phyloP scores from a whole-genome alignment of 2,113 vertebrate genomes.

The Sus scrofa region DNA sequence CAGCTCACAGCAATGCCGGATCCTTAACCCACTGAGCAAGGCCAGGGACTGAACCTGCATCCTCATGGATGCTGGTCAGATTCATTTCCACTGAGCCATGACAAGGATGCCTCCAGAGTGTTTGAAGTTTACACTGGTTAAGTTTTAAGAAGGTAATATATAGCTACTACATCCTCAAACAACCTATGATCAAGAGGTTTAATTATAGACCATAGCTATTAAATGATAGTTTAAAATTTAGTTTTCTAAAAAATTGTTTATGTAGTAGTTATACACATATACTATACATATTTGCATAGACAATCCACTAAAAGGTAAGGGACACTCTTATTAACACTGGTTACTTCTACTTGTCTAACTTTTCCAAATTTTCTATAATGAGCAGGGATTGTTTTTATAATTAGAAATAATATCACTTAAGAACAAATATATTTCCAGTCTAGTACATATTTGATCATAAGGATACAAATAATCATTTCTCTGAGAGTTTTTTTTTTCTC shows the following conservation, averaged over 20 bases:
- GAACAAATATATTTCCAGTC: not conserved
- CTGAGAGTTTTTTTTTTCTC: not conserved
- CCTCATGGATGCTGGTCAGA: too few species aligned
- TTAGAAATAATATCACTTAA: not conserved
- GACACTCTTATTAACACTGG: not conserved
- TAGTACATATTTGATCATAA: not conserved
- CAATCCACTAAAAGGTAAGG: not conserved
- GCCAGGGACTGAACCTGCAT: too few species aligned
- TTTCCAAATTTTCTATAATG: not conserved
- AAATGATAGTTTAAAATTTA: slow-evolving; percentile 43
- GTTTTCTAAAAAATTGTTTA: slow-evolving; percentile 5
- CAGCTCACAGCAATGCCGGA: too few species aligned
- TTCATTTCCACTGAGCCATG: too few species aligned
- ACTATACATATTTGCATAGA: not conserved
- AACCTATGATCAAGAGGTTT: not conserved
- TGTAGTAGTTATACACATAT: not conserved
- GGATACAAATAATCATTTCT: slow-evolving; percentile 8
- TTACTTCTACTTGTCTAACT: not conserved
- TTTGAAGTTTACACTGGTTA: not conserved
- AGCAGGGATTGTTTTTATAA: slow-evolving; percentile 1
- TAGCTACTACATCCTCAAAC: not conserved
- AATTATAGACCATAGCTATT: not conserved
- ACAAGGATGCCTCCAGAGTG: not conserved
- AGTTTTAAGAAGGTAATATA: not conserved
- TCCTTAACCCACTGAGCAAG: too few species aligned